These are phyloP conservation scores for Tholera decimalis DNA, from an alignment of 2,888 invertebrate genomes.

Conservation along the genomic window DNA sequence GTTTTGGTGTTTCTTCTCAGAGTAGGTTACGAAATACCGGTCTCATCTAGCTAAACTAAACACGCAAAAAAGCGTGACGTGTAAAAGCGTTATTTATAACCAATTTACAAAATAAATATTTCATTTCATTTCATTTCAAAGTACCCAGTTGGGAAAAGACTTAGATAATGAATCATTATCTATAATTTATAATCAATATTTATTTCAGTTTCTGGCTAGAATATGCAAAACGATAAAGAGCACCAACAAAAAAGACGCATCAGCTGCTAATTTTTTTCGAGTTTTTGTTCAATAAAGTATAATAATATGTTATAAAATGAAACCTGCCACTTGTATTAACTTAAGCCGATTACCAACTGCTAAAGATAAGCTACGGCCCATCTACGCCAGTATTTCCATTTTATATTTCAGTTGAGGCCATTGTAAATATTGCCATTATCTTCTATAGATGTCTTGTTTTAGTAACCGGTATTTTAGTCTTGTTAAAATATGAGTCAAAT, in stretches of 20 bases:
- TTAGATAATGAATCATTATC: no score
- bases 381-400: not conserved
- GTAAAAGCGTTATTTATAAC: no score
- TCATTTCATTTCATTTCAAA: no score
- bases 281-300: conserved; percentile 3
- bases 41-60: no score
- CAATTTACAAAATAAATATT: no score
- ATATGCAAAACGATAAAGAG: not conserved
- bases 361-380: not conserved
- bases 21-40: no score
- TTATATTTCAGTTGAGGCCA: no score
- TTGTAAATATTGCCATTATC: no score
- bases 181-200: not conserved
- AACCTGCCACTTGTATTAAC: conserved; percentile 12
- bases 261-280: conserved; percentile 1
- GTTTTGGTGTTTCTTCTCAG: no score
- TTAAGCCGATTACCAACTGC: not conserved
- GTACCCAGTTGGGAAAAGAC: no score
- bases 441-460: no score
- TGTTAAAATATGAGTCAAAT: not conserved
- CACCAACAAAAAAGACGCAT: not conserved
- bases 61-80: no score
- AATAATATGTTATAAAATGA: not conserved
- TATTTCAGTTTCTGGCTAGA: not conserved
- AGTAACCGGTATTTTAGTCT: not conserved